Base-by-base conservation (phyloP, 2,888 invertebrate species). In the Rapana venosa region DNA sequence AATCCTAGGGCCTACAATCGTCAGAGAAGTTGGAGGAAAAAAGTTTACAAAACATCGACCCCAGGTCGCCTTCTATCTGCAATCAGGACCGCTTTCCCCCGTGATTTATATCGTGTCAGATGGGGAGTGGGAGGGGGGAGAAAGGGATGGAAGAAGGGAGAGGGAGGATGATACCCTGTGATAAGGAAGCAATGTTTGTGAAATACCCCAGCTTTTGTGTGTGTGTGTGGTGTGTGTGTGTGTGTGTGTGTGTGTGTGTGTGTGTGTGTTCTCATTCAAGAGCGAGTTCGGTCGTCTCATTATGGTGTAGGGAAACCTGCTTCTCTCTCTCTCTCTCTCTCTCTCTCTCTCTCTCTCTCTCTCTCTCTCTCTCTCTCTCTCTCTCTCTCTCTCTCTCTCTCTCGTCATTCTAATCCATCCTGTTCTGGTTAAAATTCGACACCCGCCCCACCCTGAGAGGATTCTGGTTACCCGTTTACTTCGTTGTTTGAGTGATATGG, bases 101-200 rank as follows among this genome's bases (percentile, higher is more conserved):
- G 8, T 83, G 83, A 83, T 83, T 36, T 47, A 83, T 83, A 83
- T 35, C 15, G 35, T 32, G 79, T 79, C 79, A 35, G 47, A 47
- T 11, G 47, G 20, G 22, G 47, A 79, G 11, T 8, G 79, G 79
- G 32, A 11, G 79, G 22, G 13, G 35, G 32, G 35, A 20, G 26
- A 0, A 2, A n/a, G 30, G 26, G 58, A 58, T 30, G 47, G n/a
- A 30, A n/a, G 84, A n/a, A 15, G 56, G 58, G 30, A 2, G n/a
- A 8, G 30, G 30, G n/a, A 8, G 84, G 56, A 30, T 6, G 56
- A 22, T 26, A 20, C 83, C 1, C 47, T 13, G 20, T 26, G 22
- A 35, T 79, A 35, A 35, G 1, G 35, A n/a, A 35, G 35, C 35
- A 17, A 8, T 17, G 6, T 17, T 32, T 79, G 22, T 79, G 35